phyloP scores from a whole-genome alignment of 92 coral and sea anemone genomes.

The Galaxea fascicularis region DNA sequence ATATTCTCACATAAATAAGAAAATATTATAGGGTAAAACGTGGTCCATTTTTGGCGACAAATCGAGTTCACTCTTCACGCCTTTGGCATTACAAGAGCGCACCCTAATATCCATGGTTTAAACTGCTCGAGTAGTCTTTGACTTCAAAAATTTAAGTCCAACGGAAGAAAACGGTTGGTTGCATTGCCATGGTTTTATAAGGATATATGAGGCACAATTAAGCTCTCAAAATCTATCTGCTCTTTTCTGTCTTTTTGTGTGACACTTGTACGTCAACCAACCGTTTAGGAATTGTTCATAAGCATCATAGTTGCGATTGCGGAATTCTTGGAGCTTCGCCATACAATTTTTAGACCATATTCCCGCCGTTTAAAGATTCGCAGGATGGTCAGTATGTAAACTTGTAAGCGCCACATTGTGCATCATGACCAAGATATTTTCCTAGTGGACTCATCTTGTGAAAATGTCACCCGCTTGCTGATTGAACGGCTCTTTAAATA shows the following conservation, averaged over 20 bases:
- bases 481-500: constrained; percentile 26
- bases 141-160: neutral
- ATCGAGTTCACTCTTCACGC: constrained; percentile 1
- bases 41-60: neutral
- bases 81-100: neutral
- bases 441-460: neutral
- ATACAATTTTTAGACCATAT: neutral
- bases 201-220: constrained; percentile 2
- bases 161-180: neutral
- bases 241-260: constrained; percentile 3
- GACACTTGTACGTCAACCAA: constrained; percentile 13
- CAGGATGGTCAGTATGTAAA: neutral
- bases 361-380: neutral
- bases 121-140: neutral
- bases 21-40: constrained; percentile 38
- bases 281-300: constrained; percentile 8
- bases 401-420: neutral
- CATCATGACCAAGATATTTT: constrained; percentile 5
- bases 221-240: neutral
- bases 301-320: constrained; percentile 30
- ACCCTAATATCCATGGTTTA: neutral
- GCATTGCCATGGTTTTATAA: neutral
- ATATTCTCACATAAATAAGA: constrained; percentile 52
- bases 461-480: constrained; percentile 30
- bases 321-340: constrained; percentile 7